phyloP scores from a whole-genome alignment of 1,140 invertebrate genomes.

The Penaeus chinensis region DNA sequence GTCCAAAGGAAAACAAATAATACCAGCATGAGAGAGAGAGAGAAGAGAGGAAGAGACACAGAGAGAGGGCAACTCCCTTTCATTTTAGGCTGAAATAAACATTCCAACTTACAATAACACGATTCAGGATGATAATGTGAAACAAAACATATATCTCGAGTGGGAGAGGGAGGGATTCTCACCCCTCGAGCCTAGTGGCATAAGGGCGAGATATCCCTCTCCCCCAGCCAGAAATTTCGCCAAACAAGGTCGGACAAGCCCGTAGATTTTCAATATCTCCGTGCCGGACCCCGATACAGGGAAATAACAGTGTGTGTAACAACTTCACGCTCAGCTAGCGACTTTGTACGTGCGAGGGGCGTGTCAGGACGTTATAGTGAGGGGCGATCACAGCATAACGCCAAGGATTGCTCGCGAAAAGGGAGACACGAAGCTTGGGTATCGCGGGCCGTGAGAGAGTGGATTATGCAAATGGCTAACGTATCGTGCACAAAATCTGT shows the following conservation, averaged over 20 bases:
- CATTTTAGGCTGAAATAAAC: too few relatives aligned
- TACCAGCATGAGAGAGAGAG: too few relatives aligned
- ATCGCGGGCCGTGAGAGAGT: neutral
- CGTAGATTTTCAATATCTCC: slow-evolving; percentile 38
- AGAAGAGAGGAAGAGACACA: too few relatives aligned
- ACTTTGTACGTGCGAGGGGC: slow-evolving; percentile 5
- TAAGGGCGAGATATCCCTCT: slow-evolving; percentile 1
- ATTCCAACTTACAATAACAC: too few relatives aligned
- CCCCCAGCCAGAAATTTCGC: neutral
- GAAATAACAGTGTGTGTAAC: slow-evolving; percentile 9
- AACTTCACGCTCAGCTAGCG: too few relatives aligned
- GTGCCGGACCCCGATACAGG: slow-evolving; percentile 20
- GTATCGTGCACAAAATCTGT: slow-evolving; percentile 20
- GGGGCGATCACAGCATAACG: too few relatives aligned
- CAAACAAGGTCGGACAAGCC: slow-evolving; percentile 32
- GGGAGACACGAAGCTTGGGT: neutral
- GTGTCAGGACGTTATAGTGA: neutral
- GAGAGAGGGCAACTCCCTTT: too few relatives aligned
- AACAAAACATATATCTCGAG: too few relatives aligned
- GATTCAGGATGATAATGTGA: too few relatives aligned
- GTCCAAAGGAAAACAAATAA: too few relatives aligned
- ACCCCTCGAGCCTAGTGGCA: neutral
- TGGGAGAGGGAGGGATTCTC: too few relatives aligned
- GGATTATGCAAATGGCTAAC: slow-evolving; percentile 38
- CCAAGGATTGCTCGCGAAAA: neutral